phyloP scores from a whole-genome alignment of 2,888 invertebrate genomes.

The Stenolophus ochropezus region DNA sequence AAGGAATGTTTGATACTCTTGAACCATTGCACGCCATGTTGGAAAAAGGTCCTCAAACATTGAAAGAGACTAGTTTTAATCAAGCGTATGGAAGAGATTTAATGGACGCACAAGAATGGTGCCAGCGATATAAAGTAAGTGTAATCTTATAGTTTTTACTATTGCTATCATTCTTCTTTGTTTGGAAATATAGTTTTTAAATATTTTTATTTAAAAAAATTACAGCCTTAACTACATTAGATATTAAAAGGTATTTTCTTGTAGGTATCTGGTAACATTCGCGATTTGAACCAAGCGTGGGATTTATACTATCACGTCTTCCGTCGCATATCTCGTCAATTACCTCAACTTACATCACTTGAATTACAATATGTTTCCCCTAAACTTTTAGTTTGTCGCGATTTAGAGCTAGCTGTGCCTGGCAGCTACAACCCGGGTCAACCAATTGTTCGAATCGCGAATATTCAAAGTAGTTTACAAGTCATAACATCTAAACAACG shows the following conservation, averaged over 20 bases:
- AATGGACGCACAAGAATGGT: constrained; percentile 96
- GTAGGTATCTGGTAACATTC: constrained; percentile 86
- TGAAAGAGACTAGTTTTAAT: constrained; percentile 97
- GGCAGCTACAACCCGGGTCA: constrained; percentile 97
- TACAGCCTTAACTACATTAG: too few species aligned
- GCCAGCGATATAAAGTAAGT: constrained; percentile 86
- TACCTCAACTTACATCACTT: constrained; percentile 92
- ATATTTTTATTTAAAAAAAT: constrained; percentile 7
- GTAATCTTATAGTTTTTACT: not conserved
- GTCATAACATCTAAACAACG: constrained; percentile 99
- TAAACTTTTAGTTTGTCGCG: constrained; percentile 89
- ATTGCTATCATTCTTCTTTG: too few species aligned
- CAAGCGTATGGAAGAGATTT: constrained; percentile 97
- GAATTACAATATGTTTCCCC: constrained; percentile 98
- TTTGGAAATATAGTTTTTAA: not conserved
- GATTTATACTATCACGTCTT: constrained; percentile 99
- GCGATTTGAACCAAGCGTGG: constrained; percentile 99
- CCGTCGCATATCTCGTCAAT: constrained; percentile 94
- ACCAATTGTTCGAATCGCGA: constrained; percentile 90
- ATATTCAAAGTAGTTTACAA: constrained; percentile 93
- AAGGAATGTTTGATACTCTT: constrained; percentile 96
- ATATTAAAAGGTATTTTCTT: constrained; percentile 67
- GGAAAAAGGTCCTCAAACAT: constrained; percentile 94
- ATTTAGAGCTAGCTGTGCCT: constrained; percentile 97
- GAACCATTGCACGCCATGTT: constrained; percentile 96